phyloP scores from a whole-genome alignment of 2,888 invertebrate species.

The Ectobius pallidus region DNA sequence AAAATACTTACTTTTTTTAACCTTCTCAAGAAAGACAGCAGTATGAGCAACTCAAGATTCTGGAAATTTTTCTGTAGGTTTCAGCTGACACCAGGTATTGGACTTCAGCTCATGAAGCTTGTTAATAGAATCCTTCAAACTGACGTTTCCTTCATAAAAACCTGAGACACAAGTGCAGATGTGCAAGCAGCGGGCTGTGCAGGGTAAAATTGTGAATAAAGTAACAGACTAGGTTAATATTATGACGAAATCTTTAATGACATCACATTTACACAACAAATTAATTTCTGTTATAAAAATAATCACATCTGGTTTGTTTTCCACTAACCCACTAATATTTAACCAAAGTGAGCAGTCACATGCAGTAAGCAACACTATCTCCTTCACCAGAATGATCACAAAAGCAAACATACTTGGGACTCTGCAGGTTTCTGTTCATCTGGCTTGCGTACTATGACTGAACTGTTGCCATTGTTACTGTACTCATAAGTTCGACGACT shows the following conservation, averaged over 20 bases:
- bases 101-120: background rate
- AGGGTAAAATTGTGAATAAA: too few relatives aligned
- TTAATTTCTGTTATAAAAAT: too few relatives aligned
- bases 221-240: too few relatives aligned
- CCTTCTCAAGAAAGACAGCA: constrained; percentile 2
- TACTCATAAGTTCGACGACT: constrained; percentile 53
- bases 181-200: too few relatives aligned
- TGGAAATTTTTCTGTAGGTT: constrained; percentile 26
- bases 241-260: too few relatives aligned
- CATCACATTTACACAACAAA: too few relatives aligned
- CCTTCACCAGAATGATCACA: constrained; percentile 29
- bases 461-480: constrained; percentile 53
- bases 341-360: too few relatives aligned
- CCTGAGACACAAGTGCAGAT: too few relatives aligned
- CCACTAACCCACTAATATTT: too few relatives aligned
- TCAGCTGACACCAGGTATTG: constrained; percentile 25
- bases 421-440: constrained; percentile 22
- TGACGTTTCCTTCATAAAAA: constrained; percentile 23
- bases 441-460: constrained; percentile 47
- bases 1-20: too few relatives aligned
- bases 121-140: background rate
- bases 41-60: constrained; percentile 38
- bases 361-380: background rate
- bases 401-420: constrained; percentile 38
- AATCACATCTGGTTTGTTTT: too few relatives aligned